Evolutionary conservation across 2,113 vertebrate species (phyloP).

Genomic region (Bos javanicus): DNA sequence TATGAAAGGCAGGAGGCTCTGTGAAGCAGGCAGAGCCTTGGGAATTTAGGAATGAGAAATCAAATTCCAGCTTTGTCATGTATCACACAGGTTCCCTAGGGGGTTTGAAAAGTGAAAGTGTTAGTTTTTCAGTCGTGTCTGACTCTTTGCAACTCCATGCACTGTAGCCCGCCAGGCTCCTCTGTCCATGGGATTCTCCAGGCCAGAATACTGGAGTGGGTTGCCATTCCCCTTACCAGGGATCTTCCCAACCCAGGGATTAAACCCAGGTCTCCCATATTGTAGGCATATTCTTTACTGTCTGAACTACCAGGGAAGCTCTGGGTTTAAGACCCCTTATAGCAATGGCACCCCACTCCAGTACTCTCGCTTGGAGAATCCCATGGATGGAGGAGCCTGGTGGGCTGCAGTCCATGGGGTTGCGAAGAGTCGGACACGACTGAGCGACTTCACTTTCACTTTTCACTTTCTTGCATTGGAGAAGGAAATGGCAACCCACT

Average conservation of each 20-base stretch:
- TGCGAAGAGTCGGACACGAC: no score
- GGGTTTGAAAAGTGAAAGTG: not conserved
- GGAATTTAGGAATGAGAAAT: not conserved
- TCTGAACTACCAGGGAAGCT: not conserved
- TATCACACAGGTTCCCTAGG: not conserved
- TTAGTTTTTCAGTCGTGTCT: not conserved
- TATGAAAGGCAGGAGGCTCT: not conserved
- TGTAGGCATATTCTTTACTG: not conserved
- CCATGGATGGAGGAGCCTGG: no score
- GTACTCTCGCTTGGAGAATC: no score
- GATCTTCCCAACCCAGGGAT: not conserved
- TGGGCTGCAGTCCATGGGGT: no score
- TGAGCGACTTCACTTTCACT: no score
- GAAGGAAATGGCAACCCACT: no score
- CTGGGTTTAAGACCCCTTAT: not conserved
- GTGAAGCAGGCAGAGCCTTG: not conserved
- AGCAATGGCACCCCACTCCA: no score
- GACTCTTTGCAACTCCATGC: not conserved
- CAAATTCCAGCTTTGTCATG: not conserved
- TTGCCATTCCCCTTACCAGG: not conserved
- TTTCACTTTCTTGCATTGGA: no score
- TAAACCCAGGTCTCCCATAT: not conserved
- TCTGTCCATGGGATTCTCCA: not conserved
- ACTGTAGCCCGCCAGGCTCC: not conserved
- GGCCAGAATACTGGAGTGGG: not conserved